Conservation (phyloP, 2,888 invertebrate genomes). For the Buathra laborator region DNA sequence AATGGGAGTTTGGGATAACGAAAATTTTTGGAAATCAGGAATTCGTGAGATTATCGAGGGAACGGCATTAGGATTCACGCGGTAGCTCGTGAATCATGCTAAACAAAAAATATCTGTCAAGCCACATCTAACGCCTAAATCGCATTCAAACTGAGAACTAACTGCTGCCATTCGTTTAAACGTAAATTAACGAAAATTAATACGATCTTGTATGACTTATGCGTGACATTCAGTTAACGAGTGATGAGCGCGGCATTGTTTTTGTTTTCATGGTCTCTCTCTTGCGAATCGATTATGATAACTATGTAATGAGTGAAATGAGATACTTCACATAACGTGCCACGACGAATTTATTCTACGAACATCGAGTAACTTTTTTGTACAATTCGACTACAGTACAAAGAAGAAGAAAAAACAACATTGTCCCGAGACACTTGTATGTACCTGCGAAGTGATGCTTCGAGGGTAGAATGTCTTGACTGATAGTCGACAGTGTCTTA, state of each 20-base stretch:
- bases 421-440: slow-evolving; percentile 29
- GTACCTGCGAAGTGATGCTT: slow-evolving; percentile 83
- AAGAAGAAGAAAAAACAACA: slow-evolving; percentile 3
- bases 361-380: slow-evolving; percentile 48
- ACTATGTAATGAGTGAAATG: slow-evolving; percentile 23
- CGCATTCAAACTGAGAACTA: slow-evolving; percentile 81
- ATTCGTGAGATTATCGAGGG: slow-evolving; percentile 11
- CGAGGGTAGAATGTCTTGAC: slow-evolving; percentile 80
- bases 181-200: slow-evolving; percentile 22
- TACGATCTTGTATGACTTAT: slow-evolving; percentile 31
- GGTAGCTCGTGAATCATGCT: slow-evolving; percentile 73
- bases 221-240: slow-evolving; percentile 29
- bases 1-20: slow-evolving; percentile 27
- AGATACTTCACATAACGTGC: slow-evolving; percentile 62
- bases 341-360: slow-evolving; percentile 61
- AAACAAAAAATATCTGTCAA: slow-evolving; percentile 71
- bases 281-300: slow-evolving; percentile 17
- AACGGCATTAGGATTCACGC: slow-evolving; percentile 70
- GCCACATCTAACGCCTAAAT: slow-evolving; percentile 60
- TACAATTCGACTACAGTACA: slow-evolving; percentile 56
- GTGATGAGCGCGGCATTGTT: slow-evolving; percentile 17
- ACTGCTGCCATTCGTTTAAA: slow-evolving; percentile 74
- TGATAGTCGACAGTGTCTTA: slow-evolving; percentile 86
- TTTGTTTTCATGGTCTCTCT: neutral
- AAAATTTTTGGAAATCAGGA: slow-evolving; percentile 1